A percentile compares a stretch with the other conserved stretches of the same genome.
These are phyloP conservation scores for Chromis chromis DNA, from an alignment of 2,797 vertebrate species.

Conservation along the genomic window DNA sequence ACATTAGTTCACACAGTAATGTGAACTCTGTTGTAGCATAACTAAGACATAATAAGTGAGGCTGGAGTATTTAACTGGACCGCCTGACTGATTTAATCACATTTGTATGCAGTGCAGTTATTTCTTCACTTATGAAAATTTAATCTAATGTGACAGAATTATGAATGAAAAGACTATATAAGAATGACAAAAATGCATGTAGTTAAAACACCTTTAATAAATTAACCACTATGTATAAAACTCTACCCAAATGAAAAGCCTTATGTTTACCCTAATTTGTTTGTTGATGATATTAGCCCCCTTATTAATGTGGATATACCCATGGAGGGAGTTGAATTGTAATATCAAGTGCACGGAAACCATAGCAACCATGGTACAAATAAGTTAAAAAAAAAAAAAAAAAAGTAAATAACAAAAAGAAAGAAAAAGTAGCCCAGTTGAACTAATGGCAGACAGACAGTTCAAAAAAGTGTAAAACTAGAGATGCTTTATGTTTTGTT, in stretches of 20 bases:
- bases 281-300: too few relatives aligned
- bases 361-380: not conserved
- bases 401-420: not conserved
- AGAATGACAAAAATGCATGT: too few relatives aligned
- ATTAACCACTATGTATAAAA: too few relatives aligned
- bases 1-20: too few relatives aligned
- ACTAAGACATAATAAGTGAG: not conserved
- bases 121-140: not conserved
- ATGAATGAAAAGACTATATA: too few relatives aligned
- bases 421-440: not conserved
- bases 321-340: too few relatives aligned
- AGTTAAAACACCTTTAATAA: too few relatives aligned
- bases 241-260: too few relatives aligned
- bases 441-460: constrained; percentile 22
- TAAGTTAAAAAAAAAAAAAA: not conserved
- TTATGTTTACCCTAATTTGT: too few relatives aligned
- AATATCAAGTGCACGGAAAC: too few relatives aligned
- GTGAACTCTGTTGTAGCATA: too few relatives aligned
- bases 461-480: constrained; percentile 2
- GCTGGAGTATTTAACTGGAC: not conserved
- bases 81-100: not conserved
- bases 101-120: constrained; percentile 7
- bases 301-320: too few relatives aligned
- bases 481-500: constrained; percentile 14
- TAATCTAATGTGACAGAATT: not conserved